These are phyloP conservation scores for Pteromalus puparum DNA, from an alignment of 1,140 invertebrate genomes.

Conservation along the genomic window DNA sequence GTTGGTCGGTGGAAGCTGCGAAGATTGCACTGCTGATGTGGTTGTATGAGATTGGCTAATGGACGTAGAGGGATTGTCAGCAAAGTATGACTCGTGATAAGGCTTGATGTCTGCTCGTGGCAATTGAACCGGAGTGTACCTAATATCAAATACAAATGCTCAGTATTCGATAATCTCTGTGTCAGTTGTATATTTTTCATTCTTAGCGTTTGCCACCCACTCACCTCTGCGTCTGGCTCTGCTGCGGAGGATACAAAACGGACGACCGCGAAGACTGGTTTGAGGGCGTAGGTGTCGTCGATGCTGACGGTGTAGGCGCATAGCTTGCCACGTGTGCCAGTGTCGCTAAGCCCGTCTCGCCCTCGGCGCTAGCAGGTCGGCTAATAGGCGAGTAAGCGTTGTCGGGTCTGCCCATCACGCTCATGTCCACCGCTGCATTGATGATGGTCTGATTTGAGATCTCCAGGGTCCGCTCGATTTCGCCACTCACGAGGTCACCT, in stretches of 20 bases:
- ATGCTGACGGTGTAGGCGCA: constrained; percentile 66
- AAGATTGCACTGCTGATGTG: constrained; percentile 65
- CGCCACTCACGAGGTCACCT: constrained; percentile 90
- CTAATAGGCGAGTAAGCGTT: constrained; percentile 81
- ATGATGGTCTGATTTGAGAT: constrained; percentile 91
- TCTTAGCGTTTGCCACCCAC: neutral
- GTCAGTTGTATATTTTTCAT: neutral
- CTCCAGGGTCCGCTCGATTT: constrained; percentile 90
- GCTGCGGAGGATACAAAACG: constrained; percentile 70
- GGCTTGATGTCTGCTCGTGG: constrained; percentile 84
- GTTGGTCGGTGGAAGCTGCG: constrained; percentile 62
- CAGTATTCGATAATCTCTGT: neutral
- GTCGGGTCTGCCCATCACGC: constrained; percentile 75
- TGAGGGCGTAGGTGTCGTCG: constrained; percentile 61
- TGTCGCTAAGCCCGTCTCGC: constrained; percentile 75
- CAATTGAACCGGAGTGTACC: constrained; percentile 78
- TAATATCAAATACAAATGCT: constrained; percentile 48
- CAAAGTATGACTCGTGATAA: constrained; percentile 83
- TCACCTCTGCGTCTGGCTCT: constrained; percentile 71
- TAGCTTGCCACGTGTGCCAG: constrained; percentile 78
- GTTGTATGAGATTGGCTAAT: constrained; percentile 65
- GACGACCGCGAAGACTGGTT: constrained; percentile 69
- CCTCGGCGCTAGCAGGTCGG: constrained; percentile 80
- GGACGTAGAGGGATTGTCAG: constrained; percentile 77
- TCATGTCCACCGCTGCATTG: constrained; percentile 91